Evolutionary conservation across 2,113 vertebrate genomes (phyloP).

Genomic region (Menidia beryllina): DNA sequence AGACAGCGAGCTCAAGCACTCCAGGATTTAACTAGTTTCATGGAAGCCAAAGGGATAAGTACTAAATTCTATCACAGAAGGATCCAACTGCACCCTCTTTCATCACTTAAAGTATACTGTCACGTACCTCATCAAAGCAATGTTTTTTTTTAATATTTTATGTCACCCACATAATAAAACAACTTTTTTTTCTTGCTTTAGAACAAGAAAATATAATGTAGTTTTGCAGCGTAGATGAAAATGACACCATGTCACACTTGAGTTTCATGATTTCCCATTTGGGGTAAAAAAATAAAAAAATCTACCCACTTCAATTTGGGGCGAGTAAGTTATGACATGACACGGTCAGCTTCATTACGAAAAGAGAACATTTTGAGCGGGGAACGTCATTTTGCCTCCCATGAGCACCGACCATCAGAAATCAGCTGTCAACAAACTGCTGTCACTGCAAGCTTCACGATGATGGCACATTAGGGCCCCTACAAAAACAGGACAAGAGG

Average conservation of each 20-base stretch:
- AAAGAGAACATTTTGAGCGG: conserved; percentile 14
- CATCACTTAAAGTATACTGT: not conserved
- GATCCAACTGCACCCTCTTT: not conserved
- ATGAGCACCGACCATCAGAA: conserved; percentile 12
- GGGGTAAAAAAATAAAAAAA: conserved; percentile 13
- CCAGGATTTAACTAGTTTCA: not conserved
- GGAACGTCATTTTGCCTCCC: conserved; percentile 16
- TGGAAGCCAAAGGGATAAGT: conserved; percentile 4
- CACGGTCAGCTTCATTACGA: conserved; percentile 17
- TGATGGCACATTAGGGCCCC: conserved; percentile 30
- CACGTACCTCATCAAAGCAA: not conserved
- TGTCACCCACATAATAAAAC: too few relatives aligned
- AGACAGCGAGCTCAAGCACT: conserved; percentile 12
- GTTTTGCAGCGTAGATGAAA: too few relatives aligned
- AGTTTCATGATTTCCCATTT: not conserved
- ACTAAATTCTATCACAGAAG: not conserved
- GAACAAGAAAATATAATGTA: too few relatives aligned
- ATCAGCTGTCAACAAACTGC: conserved; percentile 48
- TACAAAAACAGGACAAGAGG: conserved; percentile 30
- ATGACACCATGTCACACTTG: too few relatives aligned
- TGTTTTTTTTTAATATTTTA: too few relatives aligned
- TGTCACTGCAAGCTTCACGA: not conserved
- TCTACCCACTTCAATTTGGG: conserved; percentile 1
- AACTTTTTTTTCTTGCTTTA: too few relatives aligned
- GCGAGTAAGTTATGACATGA: conserved; percentile 29